Conservation (phyloP, 2,113 vertebrate species). For the Macquaria ambigua region DNA sequence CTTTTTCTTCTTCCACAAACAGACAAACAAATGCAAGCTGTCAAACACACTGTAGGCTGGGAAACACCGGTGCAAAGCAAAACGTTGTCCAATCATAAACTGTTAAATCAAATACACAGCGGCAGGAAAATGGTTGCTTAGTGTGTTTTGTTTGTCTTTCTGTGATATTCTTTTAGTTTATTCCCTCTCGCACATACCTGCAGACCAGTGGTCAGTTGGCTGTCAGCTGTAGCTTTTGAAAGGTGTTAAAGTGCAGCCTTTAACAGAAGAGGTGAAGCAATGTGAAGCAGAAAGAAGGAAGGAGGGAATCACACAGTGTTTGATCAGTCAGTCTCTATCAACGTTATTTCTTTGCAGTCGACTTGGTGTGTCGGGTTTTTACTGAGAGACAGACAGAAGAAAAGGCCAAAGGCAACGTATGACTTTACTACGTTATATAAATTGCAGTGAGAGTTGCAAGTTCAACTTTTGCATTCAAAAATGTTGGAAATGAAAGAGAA, state of each 20-base stretch:
- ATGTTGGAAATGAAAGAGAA: background rate
- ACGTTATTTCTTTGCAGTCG: background rate
- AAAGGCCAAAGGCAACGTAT: no score
- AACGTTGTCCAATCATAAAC: background rate
- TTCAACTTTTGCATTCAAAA: background rate
- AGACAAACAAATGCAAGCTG: background rate
- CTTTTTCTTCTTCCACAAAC: background rate
- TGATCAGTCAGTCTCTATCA: background rate
- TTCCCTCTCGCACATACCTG: background rate
- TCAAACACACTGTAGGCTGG: background rate
- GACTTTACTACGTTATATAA: background rate
- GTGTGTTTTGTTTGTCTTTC: background rate
- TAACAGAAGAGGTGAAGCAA: background rate
- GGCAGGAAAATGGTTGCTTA: background rate
- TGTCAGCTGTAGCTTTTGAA: background rate
- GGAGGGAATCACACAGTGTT: background rate
- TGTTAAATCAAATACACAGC: background rate
- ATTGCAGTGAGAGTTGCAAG: background rate
- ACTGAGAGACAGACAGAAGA: background rate
- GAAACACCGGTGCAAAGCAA: background rate
- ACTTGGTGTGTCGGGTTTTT: background rate
- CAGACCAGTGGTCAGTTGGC: background rate
- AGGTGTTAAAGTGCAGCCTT: background rate
- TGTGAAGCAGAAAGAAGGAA: background rate
- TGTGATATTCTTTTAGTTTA: background rate